Conservation (phyloP, 2,888 invertebrate species). For the Apodemia mormo region DNA sequence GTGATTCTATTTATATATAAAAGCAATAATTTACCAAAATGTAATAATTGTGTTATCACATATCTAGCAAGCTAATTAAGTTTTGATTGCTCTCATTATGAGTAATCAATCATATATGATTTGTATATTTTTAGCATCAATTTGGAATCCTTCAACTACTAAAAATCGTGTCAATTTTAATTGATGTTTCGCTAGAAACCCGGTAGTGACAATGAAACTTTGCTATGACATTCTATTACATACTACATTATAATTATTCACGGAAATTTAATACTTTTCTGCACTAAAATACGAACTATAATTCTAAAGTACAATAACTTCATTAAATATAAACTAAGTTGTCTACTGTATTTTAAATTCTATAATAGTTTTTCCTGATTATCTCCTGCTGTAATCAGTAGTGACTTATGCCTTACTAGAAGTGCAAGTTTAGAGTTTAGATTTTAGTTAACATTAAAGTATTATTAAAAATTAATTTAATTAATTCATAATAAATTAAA, state of each 20-base stretch:
- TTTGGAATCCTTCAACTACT: not conserved
- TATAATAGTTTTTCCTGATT: constrained; percentile 54
- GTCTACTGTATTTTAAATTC: constrained; percentile 30
- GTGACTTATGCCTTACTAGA: constrained; percentile 37
- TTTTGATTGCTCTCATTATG: too few relatives aligned
- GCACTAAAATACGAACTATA: constrained; percentile 27
- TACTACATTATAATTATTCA: constrained; percentile 20
- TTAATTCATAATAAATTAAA: too few relatives aligned
- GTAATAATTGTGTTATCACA: too few relatives aligned
- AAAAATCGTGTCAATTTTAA: not conserved
- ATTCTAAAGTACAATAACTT: constrained; percentile 28
- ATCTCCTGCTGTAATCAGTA: constrained; percentile 49
- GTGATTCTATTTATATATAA: too few relatives aligned
- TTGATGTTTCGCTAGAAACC: constrained; percentile 27
- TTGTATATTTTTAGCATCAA: too few relatives aligned
- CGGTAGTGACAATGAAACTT: constrained; percentile 35
- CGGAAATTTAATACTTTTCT: constrained; percentile 2
- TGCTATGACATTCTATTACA: constrained; percentile 13
- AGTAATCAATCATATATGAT: too few relatives aligned
- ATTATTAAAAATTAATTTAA: not conserved
- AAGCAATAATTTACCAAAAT: too few relatives aligned
- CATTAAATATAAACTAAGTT: constrained; percentile 27
- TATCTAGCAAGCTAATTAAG: too few relatives aligned
- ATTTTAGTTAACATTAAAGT: not conserved
- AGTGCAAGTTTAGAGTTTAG: constrained; percentile 19